Evolutionary conservation across 2,888 invertebrate genomes (phyloP), one percentile per base, ranked within the genome.

Genomic region (Polyommatus icarus): DNA sequence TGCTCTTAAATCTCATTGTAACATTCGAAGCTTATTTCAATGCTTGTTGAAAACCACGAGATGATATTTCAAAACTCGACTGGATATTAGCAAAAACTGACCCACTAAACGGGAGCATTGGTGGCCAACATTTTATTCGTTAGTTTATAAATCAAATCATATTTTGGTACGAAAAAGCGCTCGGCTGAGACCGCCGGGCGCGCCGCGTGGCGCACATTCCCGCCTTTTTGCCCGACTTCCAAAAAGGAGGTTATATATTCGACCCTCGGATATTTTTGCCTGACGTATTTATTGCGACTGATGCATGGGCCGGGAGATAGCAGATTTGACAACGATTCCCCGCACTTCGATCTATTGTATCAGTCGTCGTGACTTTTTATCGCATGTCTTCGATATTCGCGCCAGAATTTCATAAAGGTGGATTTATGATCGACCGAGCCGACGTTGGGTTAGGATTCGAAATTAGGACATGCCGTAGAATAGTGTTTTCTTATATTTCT

Each of bases 201-300:
- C 88, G 90, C 85, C 79, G 83, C 81, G 83, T 81, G 81, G 83
- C 82, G 81, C 83, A 85, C 88, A 91, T 92, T 91, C 91, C 89
- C 88, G 85, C 87, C 89, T 92, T 93, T 92, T 92, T 92, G 87
- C 83, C 85, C 85, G 87, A 86, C 88, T 87, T 86, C 84, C 82
- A 85, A 87, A 89, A 67, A 67, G 67, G 67, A 29, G 61, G 61
- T 61, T 61, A 61, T 67, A 67, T 67, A 67, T 67, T 67, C 67
- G 67, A 67, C 67, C 67, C 29, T 67, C 6, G 29, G 67, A 67
- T 67, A 67, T 67, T 67, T 67, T 67, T 67, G 29, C 67, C 67
- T 67, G 67, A 67, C 88, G 89, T 92, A 91, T 93, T 92, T 92
- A 92, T 90, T 90, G 91, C 89, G 87, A 89, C 89, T 89, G 88